Evolutionary conservation across 2,888 invertebrate species (phyloP).

Genomic region (Lottia scabra): DNA sequence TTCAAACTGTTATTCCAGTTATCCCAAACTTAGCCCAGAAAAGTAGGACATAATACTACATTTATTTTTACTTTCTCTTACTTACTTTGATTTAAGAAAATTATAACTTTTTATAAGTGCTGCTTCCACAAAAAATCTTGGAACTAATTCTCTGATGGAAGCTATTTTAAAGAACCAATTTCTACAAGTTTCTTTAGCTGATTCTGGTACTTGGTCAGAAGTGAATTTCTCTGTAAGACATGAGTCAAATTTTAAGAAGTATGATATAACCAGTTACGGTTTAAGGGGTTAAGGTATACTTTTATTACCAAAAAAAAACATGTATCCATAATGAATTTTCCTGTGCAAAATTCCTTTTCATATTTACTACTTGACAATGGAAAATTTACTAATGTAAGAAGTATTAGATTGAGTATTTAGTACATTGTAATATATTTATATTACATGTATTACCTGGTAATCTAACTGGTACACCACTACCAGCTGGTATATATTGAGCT

Average conservation of each 20-base stretch:
- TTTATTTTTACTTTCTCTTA: no score
- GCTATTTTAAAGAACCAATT: constrained; percentile 99
- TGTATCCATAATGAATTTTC: no score
- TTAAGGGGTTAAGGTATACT: no score
- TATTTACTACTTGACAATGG: no score
- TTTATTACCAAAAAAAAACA: no score
- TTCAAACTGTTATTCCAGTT: no score
- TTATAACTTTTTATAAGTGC: constrained; percentile 90
- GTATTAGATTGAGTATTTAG: no score
- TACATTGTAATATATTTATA: no score
- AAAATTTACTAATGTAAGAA: no score
- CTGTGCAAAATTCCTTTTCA: no score
- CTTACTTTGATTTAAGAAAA: constrained; percentile 80
- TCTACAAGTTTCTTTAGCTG: constrained; percentile 94
- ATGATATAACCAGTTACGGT: background rate
- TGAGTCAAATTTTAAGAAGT: constrained; percentile 10
- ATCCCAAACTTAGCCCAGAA: no score
- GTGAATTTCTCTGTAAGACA: constrained; percentile 78
- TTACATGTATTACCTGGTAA: constrained; percentile 60
- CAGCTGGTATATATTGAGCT: constrained; percentile 72
- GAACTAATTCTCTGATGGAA: constrained; percentile 93
- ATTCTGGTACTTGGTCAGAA: constrained; percentile 78
- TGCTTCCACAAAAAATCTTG: constrained; percentile 91
- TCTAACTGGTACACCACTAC: constrained; percentile 61
- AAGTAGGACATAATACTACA: no score